phyloP scores from a whole-genome alignment of 2,888 invertebrate genomes.

The Watsonalla binaria region DNA sequence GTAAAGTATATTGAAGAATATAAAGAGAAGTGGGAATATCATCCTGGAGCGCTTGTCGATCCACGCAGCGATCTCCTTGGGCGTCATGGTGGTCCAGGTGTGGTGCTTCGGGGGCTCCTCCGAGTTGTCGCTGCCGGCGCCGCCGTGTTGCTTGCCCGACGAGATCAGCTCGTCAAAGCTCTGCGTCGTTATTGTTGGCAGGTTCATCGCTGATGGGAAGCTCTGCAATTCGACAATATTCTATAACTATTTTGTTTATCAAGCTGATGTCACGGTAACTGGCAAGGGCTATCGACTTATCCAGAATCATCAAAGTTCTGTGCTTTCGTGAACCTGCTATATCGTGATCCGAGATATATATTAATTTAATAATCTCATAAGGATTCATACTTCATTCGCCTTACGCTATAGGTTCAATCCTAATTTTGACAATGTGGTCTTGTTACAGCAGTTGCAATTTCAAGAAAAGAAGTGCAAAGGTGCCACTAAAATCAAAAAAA shows the following conservation, averaged over 20 bases:
- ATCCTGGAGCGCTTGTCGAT: constrained; percentile 89
- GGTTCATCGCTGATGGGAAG: constrained; percentile 80
- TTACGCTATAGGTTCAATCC: too few relatives aligned
- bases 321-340: too few relatives aligned
- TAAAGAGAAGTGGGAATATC: constrained; percentile 86
- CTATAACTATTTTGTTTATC: too few relatives aligned
- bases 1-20: constrained; percentile 88
- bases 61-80: constrained; percentile 93
- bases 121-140: constrained; percentile 55
- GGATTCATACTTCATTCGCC: too few relatives aligned
- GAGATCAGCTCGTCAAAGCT: constrained; percentile 78
- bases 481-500: too few relatives aligned
- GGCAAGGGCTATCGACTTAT: too few relatives aligned
- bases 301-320: too few relatives aligned
- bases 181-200: constrained; percentile 84
- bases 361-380: background rate
- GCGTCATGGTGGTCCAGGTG: constrained; percentile 90
- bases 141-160: constrained; percentile 30
- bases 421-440: too few relatives aligned
- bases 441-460: too few relatives aligned
- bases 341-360: background rate
- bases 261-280: too few relatives aligned
- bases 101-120: constrained; percentile 63
- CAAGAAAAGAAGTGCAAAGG: too few relatives aligned
- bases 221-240: constrained; percentile 63